phyloP scores from a whole-genome alignment of 2,113 vertebrate species.

The Blennius ocellaris region DNA sequence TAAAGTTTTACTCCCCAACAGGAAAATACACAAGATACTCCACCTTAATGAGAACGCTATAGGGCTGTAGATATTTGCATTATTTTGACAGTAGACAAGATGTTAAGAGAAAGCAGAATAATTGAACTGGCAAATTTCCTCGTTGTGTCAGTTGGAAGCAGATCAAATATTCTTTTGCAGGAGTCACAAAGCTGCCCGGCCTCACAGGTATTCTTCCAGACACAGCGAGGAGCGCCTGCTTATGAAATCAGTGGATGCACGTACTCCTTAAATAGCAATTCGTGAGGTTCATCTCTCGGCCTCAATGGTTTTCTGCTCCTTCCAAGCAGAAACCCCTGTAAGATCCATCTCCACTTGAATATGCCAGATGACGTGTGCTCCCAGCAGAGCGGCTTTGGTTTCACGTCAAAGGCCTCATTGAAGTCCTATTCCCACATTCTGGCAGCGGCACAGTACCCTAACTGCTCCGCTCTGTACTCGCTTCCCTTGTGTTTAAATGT shows the following conservation, averaged over 20 bases:
- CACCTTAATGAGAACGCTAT: slow-evolving; percentile 9
- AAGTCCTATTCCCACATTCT: slow-evolving; percentile 60
- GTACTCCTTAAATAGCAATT: slow-evolving; percentile 62
- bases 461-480: slow-evolving; percentile 13
- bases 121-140: slow-evolving; percentile 27
- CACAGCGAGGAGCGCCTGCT: slow-evolving; percentile 40
- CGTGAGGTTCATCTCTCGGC: slow-evolving; percentile 60
- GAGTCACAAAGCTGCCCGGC: slow-evolving; percentile 34
- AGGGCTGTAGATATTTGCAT: slow-evolving; percentile 25
- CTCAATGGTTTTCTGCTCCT: slow-evolving; percentile 49
- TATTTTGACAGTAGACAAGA: slow-evolving; percentile 30
- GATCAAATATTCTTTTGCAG: slow-evolving; percentile 33
- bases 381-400: slow-evolving; percentile 68
- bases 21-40: slow-evolving; percentile 5
- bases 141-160: slow-evolving; percentile 21
- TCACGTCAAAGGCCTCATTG: slow-evolving; percentile 70
- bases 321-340: slow-evolving; percentile 43
- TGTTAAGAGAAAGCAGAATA: slow-evolving; percentile 39
- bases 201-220: slow-evolving; percentile 52
- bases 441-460: slow-evolving; percentile 28
- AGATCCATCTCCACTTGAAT: slow-evolving; percentile 61
- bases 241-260: slow-evolving; percentile 64
- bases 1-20: not conserved
- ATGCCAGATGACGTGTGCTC: slow-evolving; percentile 54
- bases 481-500: slow-evolving; percentile 31